These are phyloP conservation scores for Potamarius usumacintae DNA, from an alignment of 2,113 vertebrate species.

Conservation along the genomic window DNA sequence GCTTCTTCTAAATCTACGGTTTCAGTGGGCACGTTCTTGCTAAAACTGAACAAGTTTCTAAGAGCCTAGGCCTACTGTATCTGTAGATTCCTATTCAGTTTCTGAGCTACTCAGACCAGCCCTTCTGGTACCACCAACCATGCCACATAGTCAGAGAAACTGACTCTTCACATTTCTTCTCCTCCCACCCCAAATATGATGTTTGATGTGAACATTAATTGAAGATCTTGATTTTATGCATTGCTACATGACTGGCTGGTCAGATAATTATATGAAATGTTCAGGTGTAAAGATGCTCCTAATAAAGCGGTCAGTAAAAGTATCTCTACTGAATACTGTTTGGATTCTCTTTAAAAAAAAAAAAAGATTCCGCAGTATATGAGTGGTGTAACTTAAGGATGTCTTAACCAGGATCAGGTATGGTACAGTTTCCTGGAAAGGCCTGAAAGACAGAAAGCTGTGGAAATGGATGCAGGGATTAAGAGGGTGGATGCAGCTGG, in stretches of 20 bases:
- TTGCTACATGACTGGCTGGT: neutral
- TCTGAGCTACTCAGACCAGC: neutral
- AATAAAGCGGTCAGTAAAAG: neutral
- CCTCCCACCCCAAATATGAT: neutral
- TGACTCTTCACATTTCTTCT: neutral
- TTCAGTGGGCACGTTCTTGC: neutral
- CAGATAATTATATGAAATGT: neutral
- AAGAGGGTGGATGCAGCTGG: conserved; percentile 45
- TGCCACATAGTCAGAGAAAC: neutral
- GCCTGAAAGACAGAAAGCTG: conserved; percentile 52
- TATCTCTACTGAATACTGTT: neutral
- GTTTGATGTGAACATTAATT: neutral
- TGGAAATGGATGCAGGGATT: conserved; percentile 59
- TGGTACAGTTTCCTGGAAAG: conserved; percentile 12
- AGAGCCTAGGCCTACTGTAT: neutral
- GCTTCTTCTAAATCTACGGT: neutral
- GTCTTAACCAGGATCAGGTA: conserved; percentile 34
- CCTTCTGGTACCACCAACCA: neutral
- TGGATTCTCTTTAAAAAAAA: neutral
- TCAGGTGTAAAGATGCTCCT: neutral
- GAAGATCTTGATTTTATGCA: neutral
- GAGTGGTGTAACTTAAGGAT: conserved; percentile 1
- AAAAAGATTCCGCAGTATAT: neutral
- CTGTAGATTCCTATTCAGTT: neutral
- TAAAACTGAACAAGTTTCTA: neutral